Evolutionary conservation across 2,888 invertebrate species (phyloP).

Genomic region (Patella pellucida): DNA sequence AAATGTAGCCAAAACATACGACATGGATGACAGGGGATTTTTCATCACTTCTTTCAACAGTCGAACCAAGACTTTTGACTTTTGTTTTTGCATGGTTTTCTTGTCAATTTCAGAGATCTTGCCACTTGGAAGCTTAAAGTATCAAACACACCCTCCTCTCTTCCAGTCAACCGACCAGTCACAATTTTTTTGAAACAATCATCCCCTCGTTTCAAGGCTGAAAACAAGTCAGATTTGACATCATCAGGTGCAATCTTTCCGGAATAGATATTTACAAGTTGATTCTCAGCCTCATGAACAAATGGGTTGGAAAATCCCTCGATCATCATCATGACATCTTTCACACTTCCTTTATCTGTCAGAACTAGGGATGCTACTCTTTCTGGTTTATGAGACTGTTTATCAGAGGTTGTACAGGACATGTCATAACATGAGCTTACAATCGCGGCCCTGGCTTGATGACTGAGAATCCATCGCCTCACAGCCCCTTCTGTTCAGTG

Average conservation of each 20-base stretch:
- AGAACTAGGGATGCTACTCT: not conserved
- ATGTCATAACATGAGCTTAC: not conserved
- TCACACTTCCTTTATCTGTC: constrained; percentile 13
- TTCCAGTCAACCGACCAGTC: not conserved
- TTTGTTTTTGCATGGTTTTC: constrained; percentile 6
- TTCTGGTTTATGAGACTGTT: not conserved
- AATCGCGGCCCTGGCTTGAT: constrained; percentile 4
- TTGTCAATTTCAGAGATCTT: constrained; percentile 12
- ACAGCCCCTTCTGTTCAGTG: constrained; percentile 15
- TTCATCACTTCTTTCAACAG: constrained; percentile 13
- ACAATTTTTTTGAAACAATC: constrained; percentile 9
- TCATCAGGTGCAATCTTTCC: constrained; percentile 7
- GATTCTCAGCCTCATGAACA: not conserved
- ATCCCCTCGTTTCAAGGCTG: constrained; percentile 1
- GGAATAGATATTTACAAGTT: not conserved
- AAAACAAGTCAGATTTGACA: constrained; percentile 4
- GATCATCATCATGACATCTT: constrained; percentile 15
- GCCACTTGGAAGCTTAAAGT: constrained; percentile 6
- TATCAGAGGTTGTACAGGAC: not conserved
- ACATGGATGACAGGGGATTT: constrained; percentile 2
- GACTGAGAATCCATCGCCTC: constrained; percentile 13
- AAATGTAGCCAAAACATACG: constrained; percentile 13
- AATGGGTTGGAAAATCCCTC: constrained; percentile 13
- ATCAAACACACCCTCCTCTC: constrained; percentile 16
- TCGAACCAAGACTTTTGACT: not conserved